Percentiles rank a stretch among this genome's conserved stretches.
Conservation (phyloP, 2,797 vertebrate genomes). For the Rhincodon typus region DNA sequence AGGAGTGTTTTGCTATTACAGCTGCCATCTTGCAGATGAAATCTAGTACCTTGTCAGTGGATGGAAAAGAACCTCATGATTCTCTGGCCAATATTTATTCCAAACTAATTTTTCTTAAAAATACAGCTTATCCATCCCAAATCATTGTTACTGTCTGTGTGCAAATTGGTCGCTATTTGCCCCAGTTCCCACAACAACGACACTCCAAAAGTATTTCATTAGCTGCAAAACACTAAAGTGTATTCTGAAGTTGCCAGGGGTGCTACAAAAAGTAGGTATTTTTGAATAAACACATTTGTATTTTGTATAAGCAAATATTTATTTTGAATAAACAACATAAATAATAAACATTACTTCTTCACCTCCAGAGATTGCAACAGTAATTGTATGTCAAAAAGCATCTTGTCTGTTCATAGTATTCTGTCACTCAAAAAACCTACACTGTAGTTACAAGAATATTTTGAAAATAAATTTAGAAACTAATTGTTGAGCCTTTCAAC, state of each 20-base stretch:
- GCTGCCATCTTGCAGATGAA: background rate
- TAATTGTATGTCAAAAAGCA: background rate
- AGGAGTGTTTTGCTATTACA: background rate
- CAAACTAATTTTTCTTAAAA: background rate
- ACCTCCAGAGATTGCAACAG: background rate
- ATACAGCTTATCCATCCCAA: background rate
- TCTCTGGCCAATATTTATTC: background rate
- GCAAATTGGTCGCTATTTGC: background rate
- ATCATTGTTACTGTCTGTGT: background rate
- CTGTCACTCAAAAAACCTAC: background rate
- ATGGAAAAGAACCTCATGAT: too few relatives aligned
- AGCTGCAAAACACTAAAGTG: background rate
- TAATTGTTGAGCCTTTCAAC: background rate
- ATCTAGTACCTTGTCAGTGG: background rate
- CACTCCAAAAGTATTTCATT: background rate
- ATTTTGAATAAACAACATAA: too few relatives aligned
- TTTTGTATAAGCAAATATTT: too few relatives aligned
- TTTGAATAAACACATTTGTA: background rate
- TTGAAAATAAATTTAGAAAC: background rate
- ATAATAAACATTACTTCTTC: background rate
- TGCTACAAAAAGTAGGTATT: background rate
- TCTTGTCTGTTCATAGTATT: background rate
- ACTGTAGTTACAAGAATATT: background rate
- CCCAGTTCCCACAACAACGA: background rate
- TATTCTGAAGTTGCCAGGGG: background rate